These are phyloP conservation scores for Papilio xuthus DNA, from an alignment of 1,140 invertebrate genomes.

Conservation along the genomic window DNA sequence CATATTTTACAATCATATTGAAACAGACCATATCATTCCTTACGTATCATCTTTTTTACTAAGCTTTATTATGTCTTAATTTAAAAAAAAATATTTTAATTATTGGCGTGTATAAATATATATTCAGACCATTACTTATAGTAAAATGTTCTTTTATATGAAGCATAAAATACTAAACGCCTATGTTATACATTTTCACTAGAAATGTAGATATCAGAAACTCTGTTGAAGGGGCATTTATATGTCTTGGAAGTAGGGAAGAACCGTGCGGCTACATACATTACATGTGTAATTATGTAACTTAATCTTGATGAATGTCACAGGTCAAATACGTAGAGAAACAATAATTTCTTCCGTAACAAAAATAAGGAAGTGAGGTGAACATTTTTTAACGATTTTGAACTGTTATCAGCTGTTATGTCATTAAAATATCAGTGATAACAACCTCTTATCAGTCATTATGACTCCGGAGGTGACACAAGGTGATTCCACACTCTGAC, in stretches of 20 bases:
- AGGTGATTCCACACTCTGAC: not conserved
- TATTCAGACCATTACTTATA: no score
- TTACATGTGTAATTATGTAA: not conserved
- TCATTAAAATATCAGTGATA: not conserved
- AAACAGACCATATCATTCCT: no score
- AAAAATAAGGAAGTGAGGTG: not conserved
- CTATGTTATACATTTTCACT: no score
- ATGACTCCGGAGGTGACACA: not conserved
- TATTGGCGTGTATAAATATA: no score
- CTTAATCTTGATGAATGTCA: not conserved
- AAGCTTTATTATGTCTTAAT: no score
- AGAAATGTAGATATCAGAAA: no score
- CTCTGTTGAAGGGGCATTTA: not conserved
- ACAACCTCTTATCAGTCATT: not conserved
- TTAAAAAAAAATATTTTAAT: no score
- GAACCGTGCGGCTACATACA: not conserved
- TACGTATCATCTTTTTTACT: no score
- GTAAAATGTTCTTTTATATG: no score
- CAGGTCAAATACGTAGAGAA: not conserved
- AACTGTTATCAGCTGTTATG: not conserved
- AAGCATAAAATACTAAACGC: no score
- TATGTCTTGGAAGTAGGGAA: conserved; percentile 10
- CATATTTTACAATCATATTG: not conserved
- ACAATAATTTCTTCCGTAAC: not conserved
- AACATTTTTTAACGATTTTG: not conserved